phyloP scores from a whole-genome alignment of 2,888 invertebrate genomes.

The Hetaerina titia region DNA sequence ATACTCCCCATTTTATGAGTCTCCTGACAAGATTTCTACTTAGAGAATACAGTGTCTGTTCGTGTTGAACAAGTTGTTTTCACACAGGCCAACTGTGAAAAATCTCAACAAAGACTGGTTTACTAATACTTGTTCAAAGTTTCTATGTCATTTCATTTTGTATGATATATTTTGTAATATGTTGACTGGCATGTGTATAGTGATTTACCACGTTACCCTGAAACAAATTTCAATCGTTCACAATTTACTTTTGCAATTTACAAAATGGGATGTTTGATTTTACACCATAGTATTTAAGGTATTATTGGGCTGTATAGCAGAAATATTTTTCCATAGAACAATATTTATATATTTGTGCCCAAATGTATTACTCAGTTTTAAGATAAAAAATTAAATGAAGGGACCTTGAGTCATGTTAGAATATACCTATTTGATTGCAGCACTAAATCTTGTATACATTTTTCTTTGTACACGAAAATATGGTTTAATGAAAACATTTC shows the following conservation, averaged over 20 bases:
- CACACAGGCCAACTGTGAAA: conserved; percentile 25
- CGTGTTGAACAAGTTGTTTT: conserved; percentile 45
- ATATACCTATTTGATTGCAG: not conserved
- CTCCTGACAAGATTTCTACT: conserved; percentile 20
- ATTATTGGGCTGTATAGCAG: conserved; percentile 52
- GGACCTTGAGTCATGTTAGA: conserved; percentile 6
- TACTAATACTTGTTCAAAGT: conserved; percentile 40
- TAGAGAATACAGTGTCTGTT: conserved; percentile 52
- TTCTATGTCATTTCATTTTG: conserved; percentile 57
- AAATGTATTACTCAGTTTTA: conserved; percentile 3
- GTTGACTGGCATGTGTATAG: conserved; percentile 43
- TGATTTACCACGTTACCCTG: conserved; percentile 29
- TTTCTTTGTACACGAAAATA: not conserved
- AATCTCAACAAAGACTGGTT: conserved; percentile 39
- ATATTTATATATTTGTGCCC: conserved; percentile 1
- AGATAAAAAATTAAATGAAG: not conserved
- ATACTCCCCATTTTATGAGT: conserved; percentile 21
- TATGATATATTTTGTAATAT: conserved; percentile 53
- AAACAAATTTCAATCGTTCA: conserved; percentile 30
- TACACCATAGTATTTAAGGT: conserved; percentile 11
- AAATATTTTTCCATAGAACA: not conserved
- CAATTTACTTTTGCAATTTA: not conserved
- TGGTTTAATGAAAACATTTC: not conserved
- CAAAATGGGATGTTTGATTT: conserved; percentile 42
- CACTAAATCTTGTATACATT: not conserved